phyloP scores from a whole-genome alignment of 2,888 invertebrate species.

The Ganaspis brasiliensis region DNA sequence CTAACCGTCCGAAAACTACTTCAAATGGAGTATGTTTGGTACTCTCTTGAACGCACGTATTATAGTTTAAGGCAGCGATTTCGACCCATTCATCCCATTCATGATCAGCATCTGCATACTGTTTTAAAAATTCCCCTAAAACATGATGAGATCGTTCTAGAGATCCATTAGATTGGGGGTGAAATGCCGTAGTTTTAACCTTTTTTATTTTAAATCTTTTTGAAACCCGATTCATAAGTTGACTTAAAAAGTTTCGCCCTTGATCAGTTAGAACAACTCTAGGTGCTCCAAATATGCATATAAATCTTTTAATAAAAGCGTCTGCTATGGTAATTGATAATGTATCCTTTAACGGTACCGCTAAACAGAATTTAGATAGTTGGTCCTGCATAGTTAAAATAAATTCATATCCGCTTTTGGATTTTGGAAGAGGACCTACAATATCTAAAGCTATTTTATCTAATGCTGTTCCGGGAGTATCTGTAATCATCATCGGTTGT shows the following conservation, averaged over 20 bases:
- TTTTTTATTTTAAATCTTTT: constrained; percentile 38
- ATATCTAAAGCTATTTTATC: not conserved
- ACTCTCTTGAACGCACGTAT: constrained; percentile 52
- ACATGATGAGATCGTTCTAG: constrained; percentile 51
- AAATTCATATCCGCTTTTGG: not conserved
- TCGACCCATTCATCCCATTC: constrained; percentile 61
- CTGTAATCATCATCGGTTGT: no score
- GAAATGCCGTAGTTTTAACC: constrained; percentile 45
- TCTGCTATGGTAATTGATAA: constrained; percentile 56
- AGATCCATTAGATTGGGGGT: constrained; percentile 49
- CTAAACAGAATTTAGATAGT: no score
- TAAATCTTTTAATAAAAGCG: constrained; percentile 57
- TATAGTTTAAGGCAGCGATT: constrained; percentile 53
- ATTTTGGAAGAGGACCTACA: no score
- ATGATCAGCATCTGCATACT: constrained; percentile 44
- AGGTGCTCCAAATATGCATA: constrained; percentile 58
- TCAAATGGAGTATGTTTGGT: constrained; percentile 56
- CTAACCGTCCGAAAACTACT: constrained; percentile 52
- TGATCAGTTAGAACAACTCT: constrained; percentile 45
- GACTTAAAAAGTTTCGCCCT: constrained; percentile 43
- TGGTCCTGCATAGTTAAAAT: not conserved
- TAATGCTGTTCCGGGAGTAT: no score
- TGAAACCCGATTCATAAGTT: constrained; percentile 1
- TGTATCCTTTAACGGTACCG: not conserved
- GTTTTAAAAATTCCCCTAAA: constrained; percentile 45